These are phyloP conservation scores for Hippocampus barbouri DNA, from an alignment of 2,113 vertebrate genomes.

Conservation along the genomic window DNA sequence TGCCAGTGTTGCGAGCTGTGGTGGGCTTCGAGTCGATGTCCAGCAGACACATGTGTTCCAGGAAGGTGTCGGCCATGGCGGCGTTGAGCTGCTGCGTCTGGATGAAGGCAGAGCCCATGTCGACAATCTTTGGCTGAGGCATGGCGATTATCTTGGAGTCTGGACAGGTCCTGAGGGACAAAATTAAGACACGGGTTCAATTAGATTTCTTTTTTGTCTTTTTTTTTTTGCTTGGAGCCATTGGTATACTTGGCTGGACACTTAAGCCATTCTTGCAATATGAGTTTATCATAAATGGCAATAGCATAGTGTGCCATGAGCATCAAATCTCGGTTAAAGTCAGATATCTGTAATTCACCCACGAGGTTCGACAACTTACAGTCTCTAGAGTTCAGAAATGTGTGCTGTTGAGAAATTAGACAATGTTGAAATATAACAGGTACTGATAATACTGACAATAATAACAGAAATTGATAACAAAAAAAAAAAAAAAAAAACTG, in stretches of 20 bases:
- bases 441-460: too few species aligned
- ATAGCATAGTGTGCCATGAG: neutral
- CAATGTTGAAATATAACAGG: too few species aligned
- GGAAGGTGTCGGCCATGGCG: constrained; percentile 93
- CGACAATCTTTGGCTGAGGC: constrained; percentile 67
- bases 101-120: constrained; percentile 89
- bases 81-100: constrained; percentile 95
- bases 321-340: neutral
- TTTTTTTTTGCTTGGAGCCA: too few species aligned
- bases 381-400: too few species aligned
- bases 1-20: constrained; percentile 92
- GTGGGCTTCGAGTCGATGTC: constrained; percentile 94
- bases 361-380: too few species aligned
- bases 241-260: too few species aligned
- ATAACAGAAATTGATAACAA: too few species aligned
- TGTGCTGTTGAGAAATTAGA: too few species aligned
- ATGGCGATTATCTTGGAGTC: constrained; percentile 57
- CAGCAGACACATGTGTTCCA: constrained; percentile 96
- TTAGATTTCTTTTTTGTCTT: neutral
- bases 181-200: neutral
- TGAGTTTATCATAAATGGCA: neutral
- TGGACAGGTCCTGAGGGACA: constrained; percentile 47
- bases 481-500: too few species aligned
- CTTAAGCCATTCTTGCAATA: neutral
- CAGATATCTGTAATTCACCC: too few species aligned